A percentile compares a stretch with the other conserved stretches of the same genome.
These are phyloP conservation scores for Achlya flavicornis DNA, from an alignment of 2,888 invertebrate species.

Conservation along the genomic window DNA sequence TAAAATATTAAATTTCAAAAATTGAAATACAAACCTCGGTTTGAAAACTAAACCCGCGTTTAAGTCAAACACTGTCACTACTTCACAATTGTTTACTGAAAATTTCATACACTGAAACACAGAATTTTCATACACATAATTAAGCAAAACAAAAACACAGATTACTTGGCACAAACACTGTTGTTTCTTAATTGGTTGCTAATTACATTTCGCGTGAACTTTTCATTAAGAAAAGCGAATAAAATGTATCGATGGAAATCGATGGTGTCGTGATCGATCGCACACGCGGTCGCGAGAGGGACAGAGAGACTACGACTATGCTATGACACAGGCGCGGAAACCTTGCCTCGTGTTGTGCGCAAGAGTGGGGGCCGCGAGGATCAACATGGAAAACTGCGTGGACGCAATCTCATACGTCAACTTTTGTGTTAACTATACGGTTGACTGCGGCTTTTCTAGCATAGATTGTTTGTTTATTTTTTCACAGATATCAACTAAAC, in stretches of 20 bases:
- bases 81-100: slow-evolving; percentile 27
- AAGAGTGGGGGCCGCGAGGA: slow-evolving; percentile 69
- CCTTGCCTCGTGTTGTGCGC: slow-evolving; percentile 40
- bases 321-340: slow-evolving; percentile 49
- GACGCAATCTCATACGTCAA: slow-evolving; percentile 52
- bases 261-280: slow-evolving; percentile 60
- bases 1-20: too few species aligned
- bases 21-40: slow-evolving; percentile 31
- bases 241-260: slow-evolving; percentile 63
- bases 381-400: slow-evolving; percentile 69
- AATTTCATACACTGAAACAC: slow-evolving; percentile 35
- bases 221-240: slow-evolving; percentile 79
- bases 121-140: slow-evolving; percentile 8
- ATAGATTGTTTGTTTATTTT: slow-evolving; percentile 24
- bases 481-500: background rate
- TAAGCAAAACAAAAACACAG: slow-evolving; percentile 5
- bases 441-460: background rate
- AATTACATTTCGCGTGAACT: slow-evolving; percentile 56
- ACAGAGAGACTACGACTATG: slow-evolving; percentile 65
- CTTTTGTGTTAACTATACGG: slow-evolving; percentile 32
- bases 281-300: slow-evolving; percentile 63
- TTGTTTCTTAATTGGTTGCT: slow-evolving; percentile 27
- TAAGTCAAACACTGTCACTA: slow-evolving; percentile 30
- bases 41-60: slow-evolving; percentile 25
- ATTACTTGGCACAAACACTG: slow-evolving; percentile 19